Percentiles rank a stretch among this genome's conserved stretches.
Conservation (phyloP, 1,140 invertebrate species). For the Hormaphis cornu region DNA sequence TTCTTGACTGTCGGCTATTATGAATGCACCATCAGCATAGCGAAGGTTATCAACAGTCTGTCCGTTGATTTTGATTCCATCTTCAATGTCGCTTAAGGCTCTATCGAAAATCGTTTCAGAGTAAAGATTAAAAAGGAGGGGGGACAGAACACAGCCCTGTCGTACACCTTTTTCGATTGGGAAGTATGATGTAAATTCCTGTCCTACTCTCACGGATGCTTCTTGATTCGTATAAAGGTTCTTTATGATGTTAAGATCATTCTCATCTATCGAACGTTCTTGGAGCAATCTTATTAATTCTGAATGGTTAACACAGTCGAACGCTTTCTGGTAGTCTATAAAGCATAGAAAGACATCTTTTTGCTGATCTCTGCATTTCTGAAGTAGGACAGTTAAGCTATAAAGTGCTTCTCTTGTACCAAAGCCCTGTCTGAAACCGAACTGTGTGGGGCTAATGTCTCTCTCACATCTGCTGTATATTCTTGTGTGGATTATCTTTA, state of each 20-base stretch:
- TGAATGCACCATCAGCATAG: constrained; percentile 23
- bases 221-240: constrained; percentile 2
- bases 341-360: background rate
- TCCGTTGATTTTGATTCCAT: constrained; percentile 11
- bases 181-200: background rate
- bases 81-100: background rate
- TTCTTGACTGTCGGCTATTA: constrained; percentile 14
- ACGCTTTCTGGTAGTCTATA: constrained; percentile 15
- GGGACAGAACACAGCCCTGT: constrained; percentile 32
- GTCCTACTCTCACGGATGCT: background rate
- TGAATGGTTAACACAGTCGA: constrained; percentile 1
- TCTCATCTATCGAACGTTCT: background rate
- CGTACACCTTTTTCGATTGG: background rate
- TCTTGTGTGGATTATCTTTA: constrained; percentile 12
- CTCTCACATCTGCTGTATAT: constrained; percentile 4
- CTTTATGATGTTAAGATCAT: background rate
- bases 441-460: constrained; percentile 27
- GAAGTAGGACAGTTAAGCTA: constrained; percentile 34
- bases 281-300: background rate
- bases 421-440: constrained; percentile 35
- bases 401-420: constrained; percentile 37
- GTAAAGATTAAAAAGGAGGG: constrained; percentile 40
- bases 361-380: constrained; percentile 1
- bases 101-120: constrained; percentile 17
- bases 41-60: constrained; percentile 2